These are phyloP conservation scores for Alviniconcha marisindica DNA, from an alignment of 1,140 invertebrate genomes.

Conservation along the genomic window DNA sequence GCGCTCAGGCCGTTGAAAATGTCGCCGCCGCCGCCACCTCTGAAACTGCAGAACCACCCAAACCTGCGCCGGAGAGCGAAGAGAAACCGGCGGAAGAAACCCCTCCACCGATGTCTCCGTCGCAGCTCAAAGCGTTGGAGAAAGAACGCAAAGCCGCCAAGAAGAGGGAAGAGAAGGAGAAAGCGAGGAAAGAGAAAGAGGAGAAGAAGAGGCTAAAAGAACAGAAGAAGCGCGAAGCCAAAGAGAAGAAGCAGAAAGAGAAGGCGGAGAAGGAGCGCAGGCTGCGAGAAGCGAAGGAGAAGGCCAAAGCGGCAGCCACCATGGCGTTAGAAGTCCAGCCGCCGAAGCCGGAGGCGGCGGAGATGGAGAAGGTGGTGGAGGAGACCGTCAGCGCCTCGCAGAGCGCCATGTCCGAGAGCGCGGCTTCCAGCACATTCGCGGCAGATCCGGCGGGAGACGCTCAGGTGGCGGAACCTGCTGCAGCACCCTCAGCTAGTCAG, in stretches of 20 bases:
- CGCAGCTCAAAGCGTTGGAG: conserved; percentile 24
- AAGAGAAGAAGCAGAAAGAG: conserved; percentile 29
- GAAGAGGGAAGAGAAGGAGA: conserved; percentile 34
- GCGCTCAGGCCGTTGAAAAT: neutral
- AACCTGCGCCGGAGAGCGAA: neutral
- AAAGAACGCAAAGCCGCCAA: conserved; percentile 30
- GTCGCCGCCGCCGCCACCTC: neutral
- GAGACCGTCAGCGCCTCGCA: neutral
- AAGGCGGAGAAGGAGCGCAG: conserved; percentile 9
- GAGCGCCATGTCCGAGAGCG: neutral
- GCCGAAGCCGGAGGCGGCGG: neutral
- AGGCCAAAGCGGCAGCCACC: neutral
- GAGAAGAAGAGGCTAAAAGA: conserved; percentile 37
- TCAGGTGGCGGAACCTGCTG: neutral
- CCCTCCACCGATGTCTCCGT: neutral
- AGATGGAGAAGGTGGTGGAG: neutral
- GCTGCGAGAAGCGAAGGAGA: neutral
- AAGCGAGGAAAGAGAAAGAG: conserved; percentile 16
- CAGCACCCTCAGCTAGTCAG: no score
- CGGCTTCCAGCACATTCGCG: neutral
- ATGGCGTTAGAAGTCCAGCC: neutral
- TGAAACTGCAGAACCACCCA: neutral
- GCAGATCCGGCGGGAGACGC: neutral
- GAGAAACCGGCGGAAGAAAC: neutral
- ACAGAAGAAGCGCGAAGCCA: conserved; percentile 33